A percentile compares a stretch with the other conserved stretches of the same genome.
phyloP scores from a whole-genome alignment of 2,113 vertebrate genomes.

The Cariama cristata region DNA sequence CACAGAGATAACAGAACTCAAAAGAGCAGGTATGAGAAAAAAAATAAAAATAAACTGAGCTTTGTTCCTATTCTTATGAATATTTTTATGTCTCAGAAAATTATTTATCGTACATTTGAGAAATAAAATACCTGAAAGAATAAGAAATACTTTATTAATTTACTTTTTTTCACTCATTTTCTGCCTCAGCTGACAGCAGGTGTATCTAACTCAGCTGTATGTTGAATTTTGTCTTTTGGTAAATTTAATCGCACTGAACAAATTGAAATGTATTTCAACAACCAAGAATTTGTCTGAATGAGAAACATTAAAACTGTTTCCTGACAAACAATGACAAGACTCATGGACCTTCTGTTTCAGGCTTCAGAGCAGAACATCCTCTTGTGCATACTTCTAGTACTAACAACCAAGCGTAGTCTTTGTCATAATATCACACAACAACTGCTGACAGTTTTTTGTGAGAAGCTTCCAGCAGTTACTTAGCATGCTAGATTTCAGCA shows the following conservation, averaged over 20 bases:
- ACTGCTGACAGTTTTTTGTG: not conserved
- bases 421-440: not conserved
- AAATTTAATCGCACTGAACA: not conserved
- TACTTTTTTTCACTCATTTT: not conserved
- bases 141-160: not conserved
- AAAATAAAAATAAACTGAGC: not conserved
- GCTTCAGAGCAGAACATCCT: not conserved
- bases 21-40: not conserved
- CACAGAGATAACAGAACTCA: not conserved
- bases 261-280: not conserved
- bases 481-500: not conserved
- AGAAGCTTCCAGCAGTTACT: not conserved
- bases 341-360: not conserved
- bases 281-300: not conserved
- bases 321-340: not conserved
- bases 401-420: not conserved
- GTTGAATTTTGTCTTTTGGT: not conserved
- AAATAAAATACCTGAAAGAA: not conserved
- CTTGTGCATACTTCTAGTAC: not conserved
- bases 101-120: not conserved
- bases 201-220: not conserved
- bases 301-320: not conserved
- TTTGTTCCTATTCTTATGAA: not conserved
- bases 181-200: not conserved
- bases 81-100: not conserved